phyloP scores from a whole-genome alignment of 1,140 invertebrate genomes.

The Brachionus rotundiformis region DNA sequence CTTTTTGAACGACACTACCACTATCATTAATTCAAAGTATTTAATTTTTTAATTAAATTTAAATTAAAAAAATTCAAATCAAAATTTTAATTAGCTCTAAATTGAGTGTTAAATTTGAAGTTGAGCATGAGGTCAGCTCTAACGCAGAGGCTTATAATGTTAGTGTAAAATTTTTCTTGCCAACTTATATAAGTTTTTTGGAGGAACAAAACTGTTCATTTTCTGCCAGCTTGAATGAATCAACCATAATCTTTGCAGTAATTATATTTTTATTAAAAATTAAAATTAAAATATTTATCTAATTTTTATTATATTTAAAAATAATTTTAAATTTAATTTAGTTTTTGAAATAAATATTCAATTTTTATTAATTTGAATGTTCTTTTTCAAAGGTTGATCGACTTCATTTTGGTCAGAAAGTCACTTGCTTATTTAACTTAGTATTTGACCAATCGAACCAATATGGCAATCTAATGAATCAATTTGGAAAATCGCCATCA shows the following conservation, averaged over 20 bases:
- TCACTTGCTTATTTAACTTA: not conserved
- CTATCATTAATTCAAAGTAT: slow-evolving; percentile 17
- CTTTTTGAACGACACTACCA: not conserved
- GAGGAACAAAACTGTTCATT: not conserved
- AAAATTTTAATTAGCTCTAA: slow-evolving; percentile 22
- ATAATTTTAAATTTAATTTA: not conserved
- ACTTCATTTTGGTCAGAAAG: slow-evolving; percentile 8
- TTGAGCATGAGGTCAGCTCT: slow-evolving; percentile 55
- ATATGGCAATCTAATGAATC: not conserved
- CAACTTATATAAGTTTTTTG: slow-evolving; percentile 51
- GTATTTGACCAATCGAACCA: not conserved
- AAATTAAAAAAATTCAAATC: not conserved
- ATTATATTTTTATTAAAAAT: slow-evolving; percentile 5
- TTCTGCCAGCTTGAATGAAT: not conserved
- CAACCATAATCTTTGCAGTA: not conserved
- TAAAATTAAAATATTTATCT: not conserved
- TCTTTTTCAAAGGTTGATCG: not conserved
- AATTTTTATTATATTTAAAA: too few species aligned
- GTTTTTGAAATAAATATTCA: too few species aligned
- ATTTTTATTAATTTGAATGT: not conserved
- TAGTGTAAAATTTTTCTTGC: slow-evolving; percentile 54
- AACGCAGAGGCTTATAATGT: slow-evolving; percentile 55
- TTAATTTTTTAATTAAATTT: not conserved
- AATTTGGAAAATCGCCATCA: slow-evolving; percentile 14
- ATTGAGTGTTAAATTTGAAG: slow-evolving; percentile 52